Base-by-base conservation (phyloP, 2,797 vertebrate genomes). In the Channallabes apus region DNA sequence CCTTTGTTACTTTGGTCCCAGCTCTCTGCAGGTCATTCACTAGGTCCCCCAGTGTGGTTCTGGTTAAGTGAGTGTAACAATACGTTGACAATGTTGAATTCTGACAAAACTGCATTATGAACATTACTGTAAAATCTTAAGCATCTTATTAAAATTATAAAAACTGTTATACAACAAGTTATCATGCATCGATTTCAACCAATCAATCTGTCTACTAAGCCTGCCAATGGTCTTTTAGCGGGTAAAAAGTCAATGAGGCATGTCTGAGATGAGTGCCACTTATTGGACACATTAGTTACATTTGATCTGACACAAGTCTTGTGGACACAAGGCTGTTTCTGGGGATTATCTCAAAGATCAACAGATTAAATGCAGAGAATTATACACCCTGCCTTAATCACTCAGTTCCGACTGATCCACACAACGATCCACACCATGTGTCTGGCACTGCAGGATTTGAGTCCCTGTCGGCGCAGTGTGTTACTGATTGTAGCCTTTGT, bases 261-360 rank as follows among this genome's bases (percentile, higher is more conserved):
- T 22, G 58, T 29, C 75, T 79, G 69, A 79, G 59, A 59, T 75
- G 76, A 85, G 84, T 82, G 82, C 85, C 84, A 80, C 65, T 83
- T 72, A 84, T 69, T 81, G 88, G 85, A 85, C 24, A 54, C 69
- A 78, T 38, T 62, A 32, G 72, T 68, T 54, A 58, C 65, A 32
- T 83, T 62, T 64, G 41, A 83, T 77, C 83, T 69, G 75, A 76
- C 61, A 54, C 32, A 81, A 78, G 68, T 78, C 80, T 79, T 81
- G 56, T n/a, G 84, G 80, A 85, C 73, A 79, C n/a, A 32, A 69
- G 78, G 83, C 80, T 83, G 80, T 88, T 87, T 86, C 77, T 56
- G 65, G n/a, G 87, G 90, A 91, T 91, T 89, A 90, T 86, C 83
- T 86, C 65, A 82, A 88, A 85, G 85, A 83, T 46, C 86, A 87